Evolutionary conservation across 1,140 invertebrate genomes (phyloP).

Genomic region (Maconellicoccus hirsutus): DNA sequence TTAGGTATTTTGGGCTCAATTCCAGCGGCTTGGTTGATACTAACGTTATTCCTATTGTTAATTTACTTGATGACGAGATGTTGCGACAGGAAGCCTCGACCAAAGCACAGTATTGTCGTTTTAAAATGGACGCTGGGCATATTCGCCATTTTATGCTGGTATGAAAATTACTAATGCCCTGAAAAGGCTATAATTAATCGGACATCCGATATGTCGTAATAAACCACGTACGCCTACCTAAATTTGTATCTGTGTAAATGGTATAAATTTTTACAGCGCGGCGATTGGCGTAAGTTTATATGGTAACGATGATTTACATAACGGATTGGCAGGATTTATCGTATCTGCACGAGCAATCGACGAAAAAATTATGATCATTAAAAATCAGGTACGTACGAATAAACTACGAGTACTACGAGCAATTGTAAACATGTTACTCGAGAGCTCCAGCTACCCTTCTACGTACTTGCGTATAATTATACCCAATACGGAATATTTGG

Average conservation of each 20-base stretch:
- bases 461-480: too few species aligned
- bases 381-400: constrained; percentile 50
- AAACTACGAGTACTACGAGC: background rate
- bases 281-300: constrained; percentile 62
- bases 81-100: constrained; percentile 78
- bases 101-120: constrained; percentile 69
- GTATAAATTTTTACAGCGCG: constrained; percentile 32
- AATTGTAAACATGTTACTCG: too few species aligned
- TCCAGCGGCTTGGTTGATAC: constrained; percentile 77
- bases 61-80: constrained; percentile 86
- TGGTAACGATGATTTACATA: constrained; percentile 87
- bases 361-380: constrained; percentile 54
- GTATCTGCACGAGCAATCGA: constrained; percentile 65
- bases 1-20: constrained; percentile 80
- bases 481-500: too few species aligned
- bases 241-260: too few species aligned
- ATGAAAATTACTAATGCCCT: background rate
- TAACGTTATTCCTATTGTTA: constrained; percentile 73
- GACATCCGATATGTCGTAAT: constrained; percentile 41
- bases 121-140: constrained; percentile 71
- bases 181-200: constrained; percentile 29
- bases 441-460: too few species aligned
- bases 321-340: constrained; percentile 67
- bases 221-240: too few species aligned
- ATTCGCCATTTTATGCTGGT: constrained; percentile 49